A percentile compares a stretch with the other conserved stretches of the same genome.
phyloP scores from a whole-genome alignment of 2,113 vertebrate genomes.

The Cebus imitator region DNA sequence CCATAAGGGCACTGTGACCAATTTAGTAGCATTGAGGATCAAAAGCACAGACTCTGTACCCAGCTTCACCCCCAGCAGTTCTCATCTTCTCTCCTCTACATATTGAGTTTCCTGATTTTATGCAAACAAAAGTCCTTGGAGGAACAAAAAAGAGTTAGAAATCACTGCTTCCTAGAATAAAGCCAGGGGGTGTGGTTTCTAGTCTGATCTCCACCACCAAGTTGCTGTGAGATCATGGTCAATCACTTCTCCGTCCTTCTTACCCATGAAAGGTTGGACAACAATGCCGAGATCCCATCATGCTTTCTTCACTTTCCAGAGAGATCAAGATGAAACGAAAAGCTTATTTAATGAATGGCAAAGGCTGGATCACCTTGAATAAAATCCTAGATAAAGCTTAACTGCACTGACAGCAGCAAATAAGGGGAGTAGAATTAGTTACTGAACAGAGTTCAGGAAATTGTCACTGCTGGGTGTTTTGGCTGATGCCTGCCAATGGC shows the following conservation, averaged over 20 bases:
- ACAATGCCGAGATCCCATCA: background rate
- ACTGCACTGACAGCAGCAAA: background rate
- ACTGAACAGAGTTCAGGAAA: background rate
- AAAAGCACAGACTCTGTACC: background rate
- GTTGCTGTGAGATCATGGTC: background rate
- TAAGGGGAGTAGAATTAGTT: background rate
- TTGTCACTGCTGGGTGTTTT: background rate
- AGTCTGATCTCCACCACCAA: background rate
- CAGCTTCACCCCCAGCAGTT: background rate
- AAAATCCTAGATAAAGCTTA: conserved; percentile 32
- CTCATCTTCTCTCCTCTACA: background rate
- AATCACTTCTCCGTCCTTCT: background rate
- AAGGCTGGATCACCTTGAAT: background rate
- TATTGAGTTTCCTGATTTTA: background rate
- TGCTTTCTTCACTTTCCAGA: conserved; percentile 10
- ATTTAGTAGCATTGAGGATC: background rate
- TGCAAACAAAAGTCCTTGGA: background rate
- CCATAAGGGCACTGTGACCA: fast-evolving
- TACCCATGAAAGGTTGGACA: background rate
- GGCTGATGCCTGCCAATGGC: background rate
- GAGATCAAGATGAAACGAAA: background rate
- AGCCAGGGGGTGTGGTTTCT: background rate
- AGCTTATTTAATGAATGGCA: background rate
- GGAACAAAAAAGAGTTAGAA: background rate
- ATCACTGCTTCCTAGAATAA: background rate